Base-by-base conservation (phyloP, 2,797 vertebrate species). In the Rhinophrynus dorsalis region DNA sequence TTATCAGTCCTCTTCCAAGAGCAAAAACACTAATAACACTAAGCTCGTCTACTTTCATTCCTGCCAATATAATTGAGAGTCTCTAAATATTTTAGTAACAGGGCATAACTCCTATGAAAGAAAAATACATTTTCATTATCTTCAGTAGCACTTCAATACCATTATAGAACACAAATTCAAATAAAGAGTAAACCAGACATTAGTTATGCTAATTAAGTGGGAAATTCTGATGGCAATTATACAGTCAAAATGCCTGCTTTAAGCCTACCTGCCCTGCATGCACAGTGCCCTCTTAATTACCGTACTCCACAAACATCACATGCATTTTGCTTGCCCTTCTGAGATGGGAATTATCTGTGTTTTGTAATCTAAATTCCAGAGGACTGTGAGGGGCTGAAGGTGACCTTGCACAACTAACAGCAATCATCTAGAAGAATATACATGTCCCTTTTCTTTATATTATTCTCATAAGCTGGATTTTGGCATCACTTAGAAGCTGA, bases 331-430 rank as follows among this genome's bases (percentile, higher is more conserved):
- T 3, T 32, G 10, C 35, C 42, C 2, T 0, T 13, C 27, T 38
- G 62, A 78, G 75, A 77, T 0, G 10, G 59, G 10, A 40, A 73
- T 67, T 0, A 63, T 76, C 64, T 27, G 12, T 37, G 59, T 30
- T 70, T 35, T 75, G 35, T 67, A 33, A 69, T 81, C 75, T 76
- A 55, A 74, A 74, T 77, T 66, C 9, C 35, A 76, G 7, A 58
- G 63, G 52, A 51, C 58, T 81, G 77, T 8, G 1, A 50, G 29
- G 59, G 70, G 80, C 84, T 77, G 83, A 94, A 91, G 92, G 92
- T 94, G 91, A 91, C 90, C 90, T 94, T 92, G 85, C 24, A 74
- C 78, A 78, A 75, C 79, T 85, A 86, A 85, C 82, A 77, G 80
- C 79, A 81, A 80, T 88, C 89, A 90, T 77, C 79, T 76, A 75